Conservation (phyloP, 2,113 vertebrate species). For the Arizona elegans region DNA sequence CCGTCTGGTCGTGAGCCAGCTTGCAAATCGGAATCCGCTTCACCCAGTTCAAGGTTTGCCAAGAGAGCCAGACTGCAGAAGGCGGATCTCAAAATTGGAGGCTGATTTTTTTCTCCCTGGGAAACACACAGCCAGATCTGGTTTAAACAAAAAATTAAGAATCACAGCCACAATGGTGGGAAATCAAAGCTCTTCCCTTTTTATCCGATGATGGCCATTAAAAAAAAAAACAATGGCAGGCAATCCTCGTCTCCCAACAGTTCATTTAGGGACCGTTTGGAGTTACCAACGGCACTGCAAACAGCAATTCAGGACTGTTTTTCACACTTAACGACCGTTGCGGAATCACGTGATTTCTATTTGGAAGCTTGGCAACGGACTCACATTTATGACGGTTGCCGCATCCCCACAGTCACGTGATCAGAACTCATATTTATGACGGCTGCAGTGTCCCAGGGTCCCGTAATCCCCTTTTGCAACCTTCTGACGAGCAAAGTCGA, state of each 20-base stretch:
- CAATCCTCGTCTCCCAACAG: neutral
- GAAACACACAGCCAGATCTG: neutral
- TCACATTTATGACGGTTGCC: neutral
- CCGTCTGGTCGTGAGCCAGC: too few relatives aligned
- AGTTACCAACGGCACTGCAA: neutral
- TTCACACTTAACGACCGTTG: neutral
- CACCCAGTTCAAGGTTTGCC: neutral
- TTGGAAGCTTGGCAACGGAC: neutral
- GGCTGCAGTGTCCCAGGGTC: neutral
- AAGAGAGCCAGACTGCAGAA: neutral
- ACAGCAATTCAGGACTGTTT: neutral
- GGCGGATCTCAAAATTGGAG: neutral
- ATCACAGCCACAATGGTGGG: neutral
- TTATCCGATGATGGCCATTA: neutral
- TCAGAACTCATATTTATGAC: neutral
- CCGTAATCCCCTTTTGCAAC: neutral
- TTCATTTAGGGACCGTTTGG: neutral
- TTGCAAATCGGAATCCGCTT: neutral
- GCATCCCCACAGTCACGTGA: too few relatives aligned
- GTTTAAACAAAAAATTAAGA: accelerated
- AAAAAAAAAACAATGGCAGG: too few relatives aligned
- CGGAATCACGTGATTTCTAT: neutral
- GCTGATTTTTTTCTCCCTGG: neutral
- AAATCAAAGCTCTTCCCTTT: neutral
- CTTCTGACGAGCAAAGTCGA: neutral